Conservation (phyloP, 1,140 invertebrate species). For the Aleiodes sp. region DNA sequence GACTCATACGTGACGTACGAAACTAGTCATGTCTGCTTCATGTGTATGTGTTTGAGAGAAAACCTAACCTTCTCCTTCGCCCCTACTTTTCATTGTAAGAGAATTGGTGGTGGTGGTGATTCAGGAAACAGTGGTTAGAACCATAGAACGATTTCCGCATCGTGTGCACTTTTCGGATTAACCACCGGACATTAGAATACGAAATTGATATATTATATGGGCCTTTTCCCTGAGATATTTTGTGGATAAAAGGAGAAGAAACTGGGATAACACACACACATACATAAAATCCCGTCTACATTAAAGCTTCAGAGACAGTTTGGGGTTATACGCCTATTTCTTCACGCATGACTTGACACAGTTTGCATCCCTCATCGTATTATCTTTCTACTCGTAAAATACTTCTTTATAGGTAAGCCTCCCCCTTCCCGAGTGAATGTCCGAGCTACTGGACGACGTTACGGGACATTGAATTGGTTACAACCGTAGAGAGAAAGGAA, state of each 20-base stretch:
- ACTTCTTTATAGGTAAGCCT: conserved; percentile 29
- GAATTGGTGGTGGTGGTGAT: conserved; percentile 17
- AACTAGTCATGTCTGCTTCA: conserved; percentile 16
- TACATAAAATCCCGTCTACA: no score
- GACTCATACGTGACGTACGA: conserved; percentile 45
- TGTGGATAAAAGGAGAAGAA: conserved; percentile 23
- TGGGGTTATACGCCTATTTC: conserved; percentile 49
- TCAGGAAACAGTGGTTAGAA: conserved; percentile 32
- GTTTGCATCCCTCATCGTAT: conserved; percentile 57
- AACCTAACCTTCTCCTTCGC: not conserved
- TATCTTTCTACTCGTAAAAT: conserved; percentile 55
- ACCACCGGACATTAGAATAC: conserved; percentile 59
- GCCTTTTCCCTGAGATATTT: conserved; percentile 17
- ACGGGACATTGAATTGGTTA: conserved; percentile 30
- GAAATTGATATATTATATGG: conserved; percentile 58
- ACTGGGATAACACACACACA: no score
- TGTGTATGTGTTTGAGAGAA: conserved; percentile 11
- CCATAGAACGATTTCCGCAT: conserved; percentile 50
- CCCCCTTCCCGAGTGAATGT: conserved; percentile 12
- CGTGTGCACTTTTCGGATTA: conserved; percentile 58
- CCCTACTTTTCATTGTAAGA: not conserved
- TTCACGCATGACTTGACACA: conserved; percentile 50
- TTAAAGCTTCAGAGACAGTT: conserved; percentile 27
- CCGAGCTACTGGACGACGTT: conserved; percentile 21
- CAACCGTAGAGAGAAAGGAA: no score